Base-by-base conservation (phyloP, 2,113 vertebrate genomes). In the Urocynchramus pylzowi region DNA sequence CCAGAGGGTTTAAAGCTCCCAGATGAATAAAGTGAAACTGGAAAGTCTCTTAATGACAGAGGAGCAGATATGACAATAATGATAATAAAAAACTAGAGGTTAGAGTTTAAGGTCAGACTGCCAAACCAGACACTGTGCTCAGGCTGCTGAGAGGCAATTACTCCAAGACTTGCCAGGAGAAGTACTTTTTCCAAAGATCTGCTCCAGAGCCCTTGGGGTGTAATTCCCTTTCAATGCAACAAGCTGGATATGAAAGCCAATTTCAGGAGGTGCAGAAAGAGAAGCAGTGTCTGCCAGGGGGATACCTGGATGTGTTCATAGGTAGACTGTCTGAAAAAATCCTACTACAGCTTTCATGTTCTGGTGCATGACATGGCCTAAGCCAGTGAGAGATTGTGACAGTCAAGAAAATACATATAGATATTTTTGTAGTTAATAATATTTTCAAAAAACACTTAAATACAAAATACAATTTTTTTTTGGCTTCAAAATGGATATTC, bases 1-100 rank as follows among this genome's bases (percentile, higher is more conserved):
- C 94, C 87, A 95, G 76, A 63, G 90, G 93, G 89, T 95, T 97
- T 96, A 95, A 85, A 94, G 79, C 94, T 95, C 95, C 67, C 85
- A 96, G 91, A 76, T 91, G 87, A 93, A 94, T 87, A 95, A 85
- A 81, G 53, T 44, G 74, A 81, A 95, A 93, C 83, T 89, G 89
- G 65, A 93, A 94, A 94, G 70, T 59, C 82, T 93, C 76, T 83
- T 91, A 91, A 96, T 95, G 93, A 95, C 91, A 96, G 91, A 84
- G 85, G 10, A 89, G 73, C 69, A 96, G 93, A 88, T 85, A 95
- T 45, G 88, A 91, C 90, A 93, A 97, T 89, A 74, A 94, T 2
- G 52, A 94, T 87, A 89, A 90, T 92, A 92, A 95, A 95, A 95
- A 87, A 5, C 70, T 74, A 52, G 89, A 94, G 84, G 89, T 87